These are phyloP conservation scores for Eupithecia inturbata DNA, from an alignment of 2,888 invertebrate genomes.

Conservation along the genomic window DNA sequence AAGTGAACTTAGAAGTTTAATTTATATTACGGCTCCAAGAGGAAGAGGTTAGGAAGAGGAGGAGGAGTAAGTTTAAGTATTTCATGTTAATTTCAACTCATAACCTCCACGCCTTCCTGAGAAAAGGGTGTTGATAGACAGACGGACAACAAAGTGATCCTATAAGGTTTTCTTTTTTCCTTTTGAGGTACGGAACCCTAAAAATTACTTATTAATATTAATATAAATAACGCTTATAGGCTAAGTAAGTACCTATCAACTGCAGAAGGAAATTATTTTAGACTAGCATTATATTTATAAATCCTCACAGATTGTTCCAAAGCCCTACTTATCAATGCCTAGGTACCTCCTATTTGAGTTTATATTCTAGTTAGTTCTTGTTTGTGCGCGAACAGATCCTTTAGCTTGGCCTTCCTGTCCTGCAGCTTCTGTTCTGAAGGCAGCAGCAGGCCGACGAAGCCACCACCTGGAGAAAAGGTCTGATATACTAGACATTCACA, in stretches of 20 bases:
- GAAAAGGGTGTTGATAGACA: no score
- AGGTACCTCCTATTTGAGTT: not conserved
- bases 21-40: no score
- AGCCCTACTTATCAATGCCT: not conserved
- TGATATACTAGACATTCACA: no score
- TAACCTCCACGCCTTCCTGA: no score
- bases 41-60: no score
- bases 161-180: no score
- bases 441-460: conserved; percentile 62
- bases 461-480: conserved; percentile 59
- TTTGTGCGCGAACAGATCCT: conserved; percentile 21
- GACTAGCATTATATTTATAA: not conserved
- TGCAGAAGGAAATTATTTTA: not conserved
- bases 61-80: no score
- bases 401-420: conserved; percentile 40
- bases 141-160: no score
- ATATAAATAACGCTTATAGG: not conserved
- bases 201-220: not conserved
- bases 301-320: not conserved
- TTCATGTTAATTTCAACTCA: no score
- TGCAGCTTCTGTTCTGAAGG: conserved; percentile 57
- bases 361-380: conserved; percentile 6
- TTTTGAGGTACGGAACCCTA: no score
- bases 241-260: no score
- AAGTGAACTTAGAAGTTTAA: no score